Evolutionary conservation across 2,888 invertebrate species (phyloP).

Genomic region (Xiphydria camelus): DNA sequence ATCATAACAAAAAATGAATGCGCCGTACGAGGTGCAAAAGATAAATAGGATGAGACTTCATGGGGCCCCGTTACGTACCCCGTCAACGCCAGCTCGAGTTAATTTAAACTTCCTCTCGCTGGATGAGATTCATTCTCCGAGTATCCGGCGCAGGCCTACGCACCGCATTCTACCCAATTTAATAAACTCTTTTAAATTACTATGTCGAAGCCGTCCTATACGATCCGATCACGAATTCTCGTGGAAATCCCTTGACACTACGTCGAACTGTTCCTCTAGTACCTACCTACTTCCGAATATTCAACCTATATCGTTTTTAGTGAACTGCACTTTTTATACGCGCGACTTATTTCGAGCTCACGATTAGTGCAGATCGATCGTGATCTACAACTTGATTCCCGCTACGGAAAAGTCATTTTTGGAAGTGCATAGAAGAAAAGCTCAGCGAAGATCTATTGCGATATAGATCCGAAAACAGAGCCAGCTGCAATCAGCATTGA

Average conservation of each 20-base stretch:
- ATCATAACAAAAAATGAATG: constrained; percentile 17
- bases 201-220: constrained; percentile 28
- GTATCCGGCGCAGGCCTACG: constrained; percentile 55
- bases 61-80: constrained; percentile 8
- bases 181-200: constrained; percentile 49
- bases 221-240: constrained; percentile 30
- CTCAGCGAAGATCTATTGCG: constrained; percentile 22
- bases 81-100: constrained; percentile 41
- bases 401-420: too few relatives aligned
- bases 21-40: constrained; percentile 25
- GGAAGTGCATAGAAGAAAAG: too few relatives aligned
- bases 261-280: too few relatives aligned
- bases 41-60: constrained; percentile 34
- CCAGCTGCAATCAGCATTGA: too few relatives aligned
- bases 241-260: too few relatives aligned
- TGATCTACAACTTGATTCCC: too few relatives aligned
- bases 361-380: too few relatives aligned
- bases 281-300: too few relatives aligned
- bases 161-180: constrained; percentile 56
- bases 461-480: too few relatives aligned
- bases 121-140: constrained; percentile 57
- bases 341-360: too few relatives aligned
- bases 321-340: too few relatives aligned
- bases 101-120: constrained; percentile 55
- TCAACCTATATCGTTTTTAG: too few relatives aligned